Base-by-base conservation (phyloP, 2,888 invertebrate genomes). In the Apodemia duryi region DNA sequence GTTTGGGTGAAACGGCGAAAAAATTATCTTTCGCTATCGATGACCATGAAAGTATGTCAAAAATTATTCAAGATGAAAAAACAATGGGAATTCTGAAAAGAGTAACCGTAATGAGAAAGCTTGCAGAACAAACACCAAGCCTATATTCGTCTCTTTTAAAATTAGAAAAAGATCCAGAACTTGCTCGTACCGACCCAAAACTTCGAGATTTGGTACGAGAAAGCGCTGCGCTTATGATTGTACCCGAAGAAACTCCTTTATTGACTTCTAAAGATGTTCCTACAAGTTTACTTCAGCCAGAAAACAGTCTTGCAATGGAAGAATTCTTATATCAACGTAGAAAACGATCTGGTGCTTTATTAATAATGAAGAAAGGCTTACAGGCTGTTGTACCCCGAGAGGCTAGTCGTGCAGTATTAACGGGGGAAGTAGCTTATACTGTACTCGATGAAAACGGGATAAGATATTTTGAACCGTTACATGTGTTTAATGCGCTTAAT, bases 321-420 rank as follows among this genome's bases (percentile, higher is more conserved):
- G 95, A 96, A 72, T 95, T 94, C 75, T 83, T 96, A 62, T 92
- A 95, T 72, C 93, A 94, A 76, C 88, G 93, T 71, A 93, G 93
- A 70, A 93, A 93, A 70, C 85, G 84, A 67, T 91, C 92, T 0
- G 94, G 94, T 10, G 94, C 95, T 1, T 92, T 95, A 65, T 91
- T 96, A 75, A 95, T 96, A 57, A 93, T 95, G 74, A 95, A 96
- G 72, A 94, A 94, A 75, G 95, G 95, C 6, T 82, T 95, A 57
- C 96, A 96, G 79, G 95, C 95, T 0, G 95, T 96, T 2, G 94
- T 96, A 5, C 96, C 96, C 0, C 93, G 95, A 64, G 96, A 96
- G 81, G 95, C 95, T 0, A 94, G 95, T 65, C 93, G 95, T 46
- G 94, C 94, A 28, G 96, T 96, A 1, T 83, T 96, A 10, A 95